Conservation (phyloP, 2,797 vertebrate genomes). For the Pteronotus mesoamericanus region DNA sequence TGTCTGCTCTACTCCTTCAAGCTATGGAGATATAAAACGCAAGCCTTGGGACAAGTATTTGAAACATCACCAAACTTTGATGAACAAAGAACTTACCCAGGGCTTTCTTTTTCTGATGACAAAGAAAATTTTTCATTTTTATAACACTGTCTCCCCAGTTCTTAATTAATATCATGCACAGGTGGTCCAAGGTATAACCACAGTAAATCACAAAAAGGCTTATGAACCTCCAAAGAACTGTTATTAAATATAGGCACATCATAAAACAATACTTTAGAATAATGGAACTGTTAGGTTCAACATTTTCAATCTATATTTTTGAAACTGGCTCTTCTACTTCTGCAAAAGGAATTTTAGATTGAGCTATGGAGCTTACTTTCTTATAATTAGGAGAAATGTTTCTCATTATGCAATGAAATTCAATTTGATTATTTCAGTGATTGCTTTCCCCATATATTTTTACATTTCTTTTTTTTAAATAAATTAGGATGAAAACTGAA, state of each 20-base stretch:
- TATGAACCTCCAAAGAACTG: constrained; percentile 66
- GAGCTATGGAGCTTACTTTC: not conserved
- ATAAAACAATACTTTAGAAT: constrained; percentile 64
- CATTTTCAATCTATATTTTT: constrained; percentile 35
- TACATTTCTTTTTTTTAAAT: not conserved
- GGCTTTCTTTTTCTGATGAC: not conserved
- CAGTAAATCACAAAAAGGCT: constrained; percentile 70
- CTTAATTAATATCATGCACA: constrained; percentile 77
- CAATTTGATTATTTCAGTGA: not conserved
- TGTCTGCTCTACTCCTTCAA: constrained; percentile 37
- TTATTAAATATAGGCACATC: constrained; percentile 68
- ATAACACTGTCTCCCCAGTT: constrained; percentile 41
- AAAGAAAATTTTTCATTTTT: constrained; percentile 74
- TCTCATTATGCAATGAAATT: not conserved
- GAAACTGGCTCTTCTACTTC: not conserved
- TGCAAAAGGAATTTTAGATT: constrained; percentile 19
- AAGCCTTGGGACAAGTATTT: constrained; percentile 39
- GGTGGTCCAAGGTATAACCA: constrained; percentile 69
- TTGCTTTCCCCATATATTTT: not conserved
- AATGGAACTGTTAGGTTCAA: constrained; percentile 12
- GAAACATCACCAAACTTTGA: constrained; percentile 33
- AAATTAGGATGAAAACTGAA: not conserved
- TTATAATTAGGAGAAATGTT: not conserved
- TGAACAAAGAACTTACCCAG: not conserved
- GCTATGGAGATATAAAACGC: constrained; percentile 21